Conservation (phyloP, 2,113 vertebrate genomes). For the Pterophyllum scalare region DNA sequence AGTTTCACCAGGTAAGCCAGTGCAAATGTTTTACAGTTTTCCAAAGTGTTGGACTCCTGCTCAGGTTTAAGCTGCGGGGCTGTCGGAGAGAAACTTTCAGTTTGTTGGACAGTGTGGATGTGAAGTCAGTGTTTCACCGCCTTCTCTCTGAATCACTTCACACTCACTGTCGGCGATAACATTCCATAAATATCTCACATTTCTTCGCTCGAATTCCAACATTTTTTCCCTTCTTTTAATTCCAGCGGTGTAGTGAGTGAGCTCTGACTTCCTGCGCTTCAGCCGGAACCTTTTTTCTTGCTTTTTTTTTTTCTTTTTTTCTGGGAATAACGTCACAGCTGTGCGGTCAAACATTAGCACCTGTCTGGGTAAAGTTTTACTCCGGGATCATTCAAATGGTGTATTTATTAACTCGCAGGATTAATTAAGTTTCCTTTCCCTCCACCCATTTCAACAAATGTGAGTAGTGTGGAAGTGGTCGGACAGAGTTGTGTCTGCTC, state of each 20-base stretch:
- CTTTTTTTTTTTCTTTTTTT: not conserved
- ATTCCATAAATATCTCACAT: constrained; percentile 77
- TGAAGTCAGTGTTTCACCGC: not conserved
- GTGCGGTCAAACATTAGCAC: constrained; percentile 48
- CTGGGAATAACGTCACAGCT: constrained; percentile 40
- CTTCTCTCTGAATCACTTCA: constrained; percentile 13
- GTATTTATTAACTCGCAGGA: constrained; percentile 53
- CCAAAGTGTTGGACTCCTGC: not conserved
- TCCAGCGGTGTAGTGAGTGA: constrained; percentile 1
- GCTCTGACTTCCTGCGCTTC: constrained; percentile 50
- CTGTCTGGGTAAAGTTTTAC: constrained; percentile 51
- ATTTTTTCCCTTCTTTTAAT: constrained; percentile 42
- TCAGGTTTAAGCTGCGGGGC: not conserved
- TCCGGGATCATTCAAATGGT: constrained; percentile 6
- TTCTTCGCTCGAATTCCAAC: constrained; percentile 66
- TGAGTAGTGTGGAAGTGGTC: not conserved
- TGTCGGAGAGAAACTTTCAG: constrained; percentile 20
- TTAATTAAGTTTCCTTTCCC: not conserved
- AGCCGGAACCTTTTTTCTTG: constrained; percentile 55
- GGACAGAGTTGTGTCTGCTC: not conserved
- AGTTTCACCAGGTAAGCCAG: constrained; percentile 70
- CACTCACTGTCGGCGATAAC: constrained; percentile 30
- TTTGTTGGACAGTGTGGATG: constrained; percentile 1
- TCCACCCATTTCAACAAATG: constrained; percentile 40
- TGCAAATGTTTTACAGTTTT: constrained; percentile 3